Evolutionary conservation across 2,113 vertebrate genomes (phyloP).

Genomic region (cat (Felis catus)): DNA sequence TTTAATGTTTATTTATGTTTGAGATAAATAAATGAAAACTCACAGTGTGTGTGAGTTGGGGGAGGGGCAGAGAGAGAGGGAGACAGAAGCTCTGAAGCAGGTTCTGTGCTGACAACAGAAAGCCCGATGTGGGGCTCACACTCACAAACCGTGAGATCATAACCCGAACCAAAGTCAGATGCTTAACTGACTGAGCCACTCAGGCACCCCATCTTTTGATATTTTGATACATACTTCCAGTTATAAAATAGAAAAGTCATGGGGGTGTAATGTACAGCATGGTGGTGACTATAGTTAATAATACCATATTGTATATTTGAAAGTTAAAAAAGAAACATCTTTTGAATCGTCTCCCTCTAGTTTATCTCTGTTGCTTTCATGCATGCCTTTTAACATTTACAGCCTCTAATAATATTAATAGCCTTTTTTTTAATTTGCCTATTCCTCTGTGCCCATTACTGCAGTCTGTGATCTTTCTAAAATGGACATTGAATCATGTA

Average conservation of each 20-base stretch:
- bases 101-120: too few relatives aligned
- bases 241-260: not conserved
- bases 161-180: too few relatives aligned
- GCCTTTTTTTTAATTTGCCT: not conserved
- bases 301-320: not conserved
- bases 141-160: too few relatives aligned
- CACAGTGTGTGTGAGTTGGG: too few relatives aligned
- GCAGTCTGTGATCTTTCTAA: not conserved
- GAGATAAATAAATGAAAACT: too few relatives aligned
- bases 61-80: too few relatives aligned
- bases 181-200: not conserved
- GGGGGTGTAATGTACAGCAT: not conserved
- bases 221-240: not conserved
- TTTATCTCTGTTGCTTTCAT: not conserved
- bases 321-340: not conserved
- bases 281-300: not conserved
- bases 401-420: not conserved
- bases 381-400: not conserved
- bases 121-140: too few relatives aligned
- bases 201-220: not conserved
- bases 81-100: too few relatives aligned
- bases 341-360: not conserved
- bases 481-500: not conserved
- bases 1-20: too few relatives aligned
- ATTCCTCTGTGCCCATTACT: not conserved